A percentile compares a stretch with the other conserved stretches of the same genome.
Conservation (phyloP, 1,140 invertebrate genomes). For the Drosophila serrata region DNA sequence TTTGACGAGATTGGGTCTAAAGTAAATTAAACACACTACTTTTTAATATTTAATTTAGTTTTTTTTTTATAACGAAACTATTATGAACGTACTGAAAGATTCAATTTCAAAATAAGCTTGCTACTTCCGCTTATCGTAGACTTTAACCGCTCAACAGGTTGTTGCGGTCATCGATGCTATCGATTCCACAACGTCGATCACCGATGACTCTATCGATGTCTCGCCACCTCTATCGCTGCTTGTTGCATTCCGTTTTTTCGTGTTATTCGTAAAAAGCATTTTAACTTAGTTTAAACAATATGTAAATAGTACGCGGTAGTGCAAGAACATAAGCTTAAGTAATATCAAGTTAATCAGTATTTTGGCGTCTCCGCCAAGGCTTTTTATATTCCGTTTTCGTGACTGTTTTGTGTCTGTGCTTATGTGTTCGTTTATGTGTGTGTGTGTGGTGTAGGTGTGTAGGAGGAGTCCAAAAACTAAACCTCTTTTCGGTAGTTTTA, state of each 20-base stretch:
- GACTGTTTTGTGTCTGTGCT: conserved; percentile 30
- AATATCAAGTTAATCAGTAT: conserved; percentile 42
- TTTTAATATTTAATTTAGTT: no score
- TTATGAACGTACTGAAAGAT: background rate
- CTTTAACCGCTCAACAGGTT: conserved; percentile 1
- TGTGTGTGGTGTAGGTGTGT: conserved; percentile 39
- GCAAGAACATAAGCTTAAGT: conserved; percentile 8
- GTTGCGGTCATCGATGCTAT: background rate
- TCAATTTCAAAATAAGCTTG: background rate
- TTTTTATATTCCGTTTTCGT: conserved; percentile 14
- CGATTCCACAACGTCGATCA: background rate
- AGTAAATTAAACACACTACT: background rate
- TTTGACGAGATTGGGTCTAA: background rate
- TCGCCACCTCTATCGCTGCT: conserved; percentile 17
- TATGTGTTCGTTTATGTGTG: conserved; percentile 26
- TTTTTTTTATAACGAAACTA: background rate
- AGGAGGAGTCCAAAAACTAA: conserved; percentile 29
- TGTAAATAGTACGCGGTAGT: conserved; percentile 35
- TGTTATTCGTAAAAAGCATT: conserved; percentile 30
- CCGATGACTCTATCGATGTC: background rate
- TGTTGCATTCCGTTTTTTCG: conserved; percentile 42
- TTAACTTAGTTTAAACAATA: conserved; percentile 32
- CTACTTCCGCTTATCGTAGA: background rate
- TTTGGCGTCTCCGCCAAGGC: conserved; percentile 9
- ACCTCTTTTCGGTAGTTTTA: conserved; percentile 18